A percentile compares a stretch with the other conserved stretches of the same genome.
Conservation (phyloP, 2,113 vertebrate species). For the Greenwoodochromis staneri region DNA sequence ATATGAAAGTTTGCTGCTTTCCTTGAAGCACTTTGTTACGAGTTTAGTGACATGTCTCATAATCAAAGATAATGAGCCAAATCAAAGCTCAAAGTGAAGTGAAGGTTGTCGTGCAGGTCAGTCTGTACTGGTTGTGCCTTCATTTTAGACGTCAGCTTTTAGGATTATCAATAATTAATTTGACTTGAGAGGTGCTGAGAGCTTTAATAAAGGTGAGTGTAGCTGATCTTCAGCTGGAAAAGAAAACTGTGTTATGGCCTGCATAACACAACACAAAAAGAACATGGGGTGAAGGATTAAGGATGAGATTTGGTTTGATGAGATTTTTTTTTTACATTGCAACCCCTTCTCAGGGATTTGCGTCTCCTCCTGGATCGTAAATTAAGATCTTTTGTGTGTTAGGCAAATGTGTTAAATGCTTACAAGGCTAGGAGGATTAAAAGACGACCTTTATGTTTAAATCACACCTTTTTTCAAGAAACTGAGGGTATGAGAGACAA, state of each 20-base stretch:
- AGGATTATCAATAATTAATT: background rate
- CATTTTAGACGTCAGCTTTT: background rate
- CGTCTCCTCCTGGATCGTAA: background rate
- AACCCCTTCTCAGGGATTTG: background rate
- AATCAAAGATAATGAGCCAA: background rate
- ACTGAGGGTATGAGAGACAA: accelerated
- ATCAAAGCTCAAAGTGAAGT: background rate
- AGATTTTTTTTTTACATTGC: accelerated
- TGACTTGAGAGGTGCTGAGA: background rate
- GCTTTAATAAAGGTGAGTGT: background rate
- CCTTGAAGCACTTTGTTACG: background rate
- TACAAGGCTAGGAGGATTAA: background rate
- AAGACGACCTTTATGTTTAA: background rate
- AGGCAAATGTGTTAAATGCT: background rate
- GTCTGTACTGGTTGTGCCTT: background rate
- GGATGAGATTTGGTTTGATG: background rate
- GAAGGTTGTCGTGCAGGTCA: background rate
- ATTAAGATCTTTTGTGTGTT: background rate
- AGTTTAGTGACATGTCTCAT: background rate
- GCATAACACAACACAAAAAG: background rate
- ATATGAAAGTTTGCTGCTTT: background rate
- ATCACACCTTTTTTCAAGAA: background rate
- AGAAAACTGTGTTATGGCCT: background rate
- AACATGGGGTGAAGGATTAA: background rate
- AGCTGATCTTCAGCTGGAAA: accelerated